Percentiles rank a stretch among this genome's conserved stretches.
phyloP scores from a whole-genome alignment of 2,113 vertebrate genomes.

The Ophthalmolycus amberensis region DNA sequence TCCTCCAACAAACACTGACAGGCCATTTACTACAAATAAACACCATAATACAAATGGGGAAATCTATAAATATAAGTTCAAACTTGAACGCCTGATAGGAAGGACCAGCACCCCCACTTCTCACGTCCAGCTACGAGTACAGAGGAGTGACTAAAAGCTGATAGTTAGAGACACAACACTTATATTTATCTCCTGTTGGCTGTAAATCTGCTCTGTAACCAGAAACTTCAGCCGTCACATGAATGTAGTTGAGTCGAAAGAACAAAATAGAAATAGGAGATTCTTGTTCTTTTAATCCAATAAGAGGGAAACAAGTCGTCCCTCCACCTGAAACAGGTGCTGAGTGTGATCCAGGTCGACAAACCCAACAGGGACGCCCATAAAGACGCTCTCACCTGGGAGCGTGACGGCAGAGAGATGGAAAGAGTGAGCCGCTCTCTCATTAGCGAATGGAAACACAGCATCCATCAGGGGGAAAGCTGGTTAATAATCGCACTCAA shows the following conservation, averaged over 20 bases:
- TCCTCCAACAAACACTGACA: too few species aligned
- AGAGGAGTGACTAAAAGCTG: background rate
- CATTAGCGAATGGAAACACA: conserved; percentile 81
- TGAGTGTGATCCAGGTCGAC: conserved; percentile 28
- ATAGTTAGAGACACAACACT: too few species aligned
- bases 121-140: background rate
- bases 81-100: background rate
- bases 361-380: conserved; percentile 42
- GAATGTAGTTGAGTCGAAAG: too few species aligned
- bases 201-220: background rate
- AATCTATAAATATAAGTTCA: background rate
- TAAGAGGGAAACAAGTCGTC: background rate
- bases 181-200: background rate
- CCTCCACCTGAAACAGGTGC: conserved; percentile 10
- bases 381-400: conserved; percentile 46
- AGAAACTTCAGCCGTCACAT: too few species aligned
- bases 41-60: too few species aligned
- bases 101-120: background rate
- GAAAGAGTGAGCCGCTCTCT: conserved; percentile 54
- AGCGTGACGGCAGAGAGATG: background rate
- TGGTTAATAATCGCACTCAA: conserved; percentile 79
- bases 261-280: background rate
- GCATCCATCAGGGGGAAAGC: conserved; percentile 72
- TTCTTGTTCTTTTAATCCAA: background rate
- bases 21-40: too few species aligned